These are phyloP conservation scores for Erythrocercus mccallii DNA, from an alignment of 2,113 vertebrate species.

Conservation along the genomic window DNA sequence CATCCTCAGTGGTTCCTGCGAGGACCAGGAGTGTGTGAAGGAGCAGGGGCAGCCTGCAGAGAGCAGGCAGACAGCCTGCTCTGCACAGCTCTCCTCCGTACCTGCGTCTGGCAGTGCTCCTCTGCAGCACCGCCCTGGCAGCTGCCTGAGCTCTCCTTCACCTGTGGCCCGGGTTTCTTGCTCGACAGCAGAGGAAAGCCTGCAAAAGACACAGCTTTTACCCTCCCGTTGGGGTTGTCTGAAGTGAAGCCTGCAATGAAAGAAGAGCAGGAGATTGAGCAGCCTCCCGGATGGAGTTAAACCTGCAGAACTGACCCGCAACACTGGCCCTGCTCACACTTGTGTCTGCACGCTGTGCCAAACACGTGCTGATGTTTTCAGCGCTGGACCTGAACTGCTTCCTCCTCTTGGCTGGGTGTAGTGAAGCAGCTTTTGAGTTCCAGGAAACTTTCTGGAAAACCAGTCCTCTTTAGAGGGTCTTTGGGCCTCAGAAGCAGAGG, in stretches of 20 bases:
- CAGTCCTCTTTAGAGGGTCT: background rate
- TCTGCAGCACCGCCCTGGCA: background rate
- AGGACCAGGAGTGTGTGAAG: background rate
- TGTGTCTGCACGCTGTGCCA: background rate
- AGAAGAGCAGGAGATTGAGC: background rate
- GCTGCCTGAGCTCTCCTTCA: constrained; percentile 8
- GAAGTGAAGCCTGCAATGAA: background rate
- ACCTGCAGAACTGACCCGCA: background rate
- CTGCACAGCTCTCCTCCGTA: background rate
- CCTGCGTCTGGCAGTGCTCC: constrained; percentile 8
- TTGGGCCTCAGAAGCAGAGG: background rate
- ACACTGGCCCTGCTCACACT: background rate
- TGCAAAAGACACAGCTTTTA: constrained; percentile 14
- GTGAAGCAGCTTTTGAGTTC: background rate
- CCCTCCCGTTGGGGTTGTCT: background rate
- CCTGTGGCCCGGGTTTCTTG: background rate
- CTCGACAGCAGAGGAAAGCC: constrained; percentile 52
- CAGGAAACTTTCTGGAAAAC: background rate
- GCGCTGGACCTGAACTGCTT: background rate
- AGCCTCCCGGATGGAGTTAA: background rate
- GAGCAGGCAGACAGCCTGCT: background rate
- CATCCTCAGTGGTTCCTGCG: background rate
- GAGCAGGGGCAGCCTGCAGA: background rate
- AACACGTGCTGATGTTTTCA: background rate
- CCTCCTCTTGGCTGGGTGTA: background rate